Conservation (phyloP, 1,140 invertebrate genomes). For the Ooceraea biroi region DNA sequence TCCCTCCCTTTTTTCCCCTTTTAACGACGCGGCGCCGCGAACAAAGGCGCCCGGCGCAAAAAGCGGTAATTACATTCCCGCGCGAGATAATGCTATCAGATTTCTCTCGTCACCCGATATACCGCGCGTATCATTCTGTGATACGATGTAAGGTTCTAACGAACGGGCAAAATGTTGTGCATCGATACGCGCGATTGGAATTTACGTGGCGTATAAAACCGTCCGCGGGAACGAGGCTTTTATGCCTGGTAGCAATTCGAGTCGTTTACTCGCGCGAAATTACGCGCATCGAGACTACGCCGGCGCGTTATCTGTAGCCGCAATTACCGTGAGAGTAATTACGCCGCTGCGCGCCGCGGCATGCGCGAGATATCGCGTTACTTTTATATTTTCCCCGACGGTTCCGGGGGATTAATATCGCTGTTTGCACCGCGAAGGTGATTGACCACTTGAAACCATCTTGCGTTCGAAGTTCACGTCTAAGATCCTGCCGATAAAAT, state of each 20-base stretch:
- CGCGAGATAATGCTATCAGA: conserved; percentile 20
- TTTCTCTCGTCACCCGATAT: conserved; percentile 42
- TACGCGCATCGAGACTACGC: conserved; percentile 42
- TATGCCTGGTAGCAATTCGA: conserved; percentile 49
- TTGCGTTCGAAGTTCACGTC: background rate
- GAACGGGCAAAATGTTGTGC: conserved; percentile 28
- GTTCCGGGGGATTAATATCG: conserved; percentile 41
- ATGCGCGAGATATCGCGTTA: conserved; percentile 40
- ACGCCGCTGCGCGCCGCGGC: background rate
- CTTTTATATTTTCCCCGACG: conserved; percentile 43
- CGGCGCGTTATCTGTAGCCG: conserved; percentile 26
- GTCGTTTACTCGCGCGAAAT: conserved; percentile 52
- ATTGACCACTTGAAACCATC: conserved; percentile 23
- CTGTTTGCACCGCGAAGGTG: background rate
- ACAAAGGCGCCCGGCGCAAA: conserved; percentile 38
- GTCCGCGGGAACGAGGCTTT: conserved; percentile 46
- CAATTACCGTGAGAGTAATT: conserved; percentile 59
- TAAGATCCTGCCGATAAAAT: background rate
- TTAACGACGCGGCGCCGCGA: background rate
- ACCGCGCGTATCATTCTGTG: background rate
- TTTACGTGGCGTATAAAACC: conserved; percentile 43
- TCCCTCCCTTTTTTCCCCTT: background rate
- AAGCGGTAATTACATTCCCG: conserved; percentile 36
- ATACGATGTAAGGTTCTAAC: conserved; percentile 19
- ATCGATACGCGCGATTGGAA: conserved; percentile 49